Conservation (phyloP, 2,888 invertebrate genomes). For the Dioctria linearis region DNA sequence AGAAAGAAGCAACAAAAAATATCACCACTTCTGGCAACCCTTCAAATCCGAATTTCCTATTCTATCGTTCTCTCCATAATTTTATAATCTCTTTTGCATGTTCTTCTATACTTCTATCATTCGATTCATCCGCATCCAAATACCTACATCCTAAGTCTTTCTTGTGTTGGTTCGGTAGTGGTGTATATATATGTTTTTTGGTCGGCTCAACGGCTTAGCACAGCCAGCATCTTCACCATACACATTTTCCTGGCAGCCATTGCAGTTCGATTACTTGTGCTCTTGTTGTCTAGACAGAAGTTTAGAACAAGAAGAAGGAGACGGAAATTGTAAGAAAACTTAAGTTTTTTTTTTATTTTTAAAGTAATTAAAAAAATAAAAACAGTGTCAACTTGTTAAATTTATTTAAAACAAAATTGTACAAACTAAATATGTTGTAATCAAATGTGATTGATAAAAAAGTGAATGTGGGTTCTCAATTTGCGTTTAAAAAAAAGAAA, state of each 20-base stretch:
- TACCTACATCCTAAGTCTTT: background rate
- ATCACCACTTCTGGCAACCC: too few relatives aligned
- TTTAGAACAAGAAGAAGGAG: conserved; percentile 7
- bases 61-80: too few relatives aligned
- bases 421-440: too few relatives aligned
- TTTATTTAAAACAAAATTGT: background rate
- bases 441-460: too few relatives aligned
- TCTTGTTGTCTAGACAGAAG: conserved; percentile 30
- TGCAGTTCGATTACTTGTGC: conserved; percentile 30
- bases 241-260: conserved; percentile 40
- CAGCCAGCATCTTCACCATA: conserved; percentile 13
- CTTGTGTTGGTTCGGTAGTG: background rate
- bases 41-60: too few relatives aligned
- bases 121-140: too few relatives aligned
- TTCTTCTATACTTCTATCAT: too few relatives aligned
- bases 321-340: background rate
- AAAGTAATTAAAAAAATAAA: background rate
- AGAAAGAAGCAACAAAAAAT: too few relatives aligned
- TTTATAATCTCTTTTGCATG: too few relatives aligned
- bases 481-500: too few relatives aligned
- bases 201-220: too few relatives aligned
- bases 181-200: background rate
- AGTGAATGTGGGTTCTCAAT: too few relatives aligned
- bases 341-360: background rate
- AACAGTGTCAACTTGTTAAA: conserved; percentile 6